Evolutionary conservation across 2,113 vertebrate genomes (phyloP).

Genomic region (Talpa occidentalis): DNA sequence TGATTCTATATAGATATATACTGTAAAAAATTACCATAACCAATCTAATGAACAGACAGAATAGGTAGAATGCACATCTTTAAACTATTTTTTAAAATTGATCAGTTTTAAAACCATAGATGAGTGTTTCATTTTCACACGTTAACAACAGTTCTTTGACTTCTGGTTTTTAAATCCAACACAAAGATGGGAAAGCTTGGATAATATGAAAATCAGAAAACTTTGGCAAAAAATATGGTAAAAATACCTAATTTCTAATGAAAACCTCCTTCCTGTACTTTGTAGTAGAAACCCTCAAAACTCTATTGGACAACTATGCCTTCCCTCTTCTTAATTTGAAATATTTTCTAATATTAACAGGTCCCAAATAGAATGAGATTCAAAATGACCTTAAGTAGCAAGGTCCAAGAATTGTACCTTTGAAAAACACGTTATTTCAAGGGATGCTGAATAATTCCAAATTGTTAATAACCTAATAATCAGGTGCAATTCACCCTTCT

Average conservation of each 20-base stretch:
- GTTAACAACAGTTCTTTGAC: not conserved
- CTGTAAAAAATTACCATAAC: not conserved
- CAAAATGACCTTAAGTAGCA: not conserved
- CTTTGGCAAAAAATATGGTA: not conserved
- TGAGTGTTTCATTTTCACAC: not conserved
- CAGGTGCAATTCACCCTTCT: not conserved
- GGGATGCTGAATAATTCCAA: not conserved
- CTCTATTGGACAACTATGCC: not conserved
- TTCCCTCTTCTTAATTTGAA: not conserved
- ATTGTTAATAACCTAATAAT: conserved; percentile 4
- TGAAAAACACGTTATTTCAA: conserved; percentile 51
- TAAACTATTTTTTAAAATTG: not conserved
- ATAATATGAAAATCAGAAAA: not conserved
- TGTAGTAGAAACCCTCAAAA: not conserved
- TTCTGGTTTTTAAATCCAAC: not conserved
- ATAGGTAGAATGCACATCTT: not conserved
- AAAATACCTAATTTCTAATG: not conserved
- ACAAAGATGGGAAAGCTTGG: not conserved
- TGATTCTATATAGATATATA: not conserved
- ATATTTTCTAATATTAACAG: not conserved
- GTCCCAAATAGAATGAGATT: not conserved
- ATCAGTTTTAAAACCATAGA: not conserved
- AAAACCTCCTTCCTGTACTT: not conserved
- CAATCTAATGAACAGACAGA: not conserved
- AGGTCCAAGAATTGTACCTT: not conserved